Conservation (phyloP, 2,888 invertebrate species). For the Morinoia aosen region DNA sequence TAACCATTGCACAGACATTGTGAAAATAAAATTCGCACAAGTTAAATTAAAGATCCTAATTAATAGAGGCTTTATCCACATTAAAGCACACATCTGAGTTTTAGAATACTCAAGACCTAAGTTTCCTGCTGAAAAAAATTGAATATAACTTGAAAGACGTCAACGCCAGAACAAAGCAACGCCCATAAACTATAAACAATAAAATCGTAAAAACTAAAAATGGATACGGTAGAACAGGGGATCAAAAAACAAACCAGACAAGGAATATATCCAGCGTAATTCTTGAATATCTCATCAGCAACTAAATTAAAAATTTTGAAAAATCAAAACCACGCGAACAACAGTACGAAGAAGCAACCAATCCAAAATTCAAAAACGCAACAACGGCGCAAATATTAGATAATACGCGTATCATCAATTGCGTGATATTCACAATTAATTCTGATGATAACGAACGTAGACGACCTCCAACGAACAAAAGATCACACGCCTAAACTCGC, state of each 20-base stretch:
- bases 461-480: constrained; percentile 12
- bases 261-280: too few relatives aligned
- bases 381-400: too few relatives aligned
- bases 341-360: background rate
- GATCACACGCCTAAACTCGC: background rate
- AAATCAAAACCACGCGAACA: background rate
- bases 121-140: background rate
- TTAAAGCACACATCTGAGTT: too few relatives aligned
- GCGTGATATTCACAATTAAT: background rate
- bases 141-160: background rate
- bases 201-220: background rate
- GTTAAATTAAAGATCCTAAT: too few relatives aligned
- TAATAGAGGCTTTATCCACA: too few relatives aligned
- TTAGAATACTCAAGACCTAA: too few relatives aligned
- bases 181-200: background rate
- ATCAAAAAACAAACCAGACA: too few relatives aligned
- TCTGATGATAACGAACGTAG: background rate
- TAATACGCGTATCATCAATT: background rate
- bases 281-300: too few relatives aligned
- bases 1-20: background rate
- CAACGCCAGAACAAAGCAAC: background rate
- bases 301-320: too few relatives aligned
- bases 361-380: background rate
- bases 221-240: too few relatives aligned
- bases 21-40: too few relatives aligned